These are phyloP conservation scores for Hapalemur alaotrensis DNA, from an alignment of 2,797 vertebrate genomes.

Conservation along the genomic window DNA sequence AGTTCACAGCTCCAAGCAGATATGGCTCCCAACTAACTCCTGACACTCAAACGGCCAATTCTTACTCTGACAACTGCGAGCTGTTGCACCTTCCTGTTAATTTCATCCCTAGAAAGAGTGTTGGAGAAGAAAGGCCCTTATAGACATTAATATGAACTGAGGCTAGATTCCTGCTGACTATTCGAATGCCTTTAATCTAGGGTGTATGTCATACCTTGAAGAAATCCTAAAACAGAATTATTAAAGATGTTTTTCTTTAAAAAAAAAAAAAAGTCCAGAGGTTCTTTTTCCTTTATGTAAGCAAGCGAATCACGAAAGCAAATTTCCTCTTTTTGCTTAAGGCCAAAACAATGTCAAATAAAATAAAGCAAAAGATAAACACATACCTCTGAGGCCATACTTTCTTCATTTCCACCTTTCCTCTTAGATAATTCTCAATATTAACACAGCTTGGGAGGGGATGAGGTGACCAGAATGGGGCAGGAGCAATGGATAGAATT, in stretches of 20 bases:
- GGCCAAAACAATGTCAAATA: slow-evolving; percentile 77
- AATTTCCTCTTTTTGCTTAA: slow-evolving; percentile 68
- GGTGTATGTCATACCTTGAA: slow-evolving; percentile 57
- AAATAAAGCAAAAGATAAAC: slow-evolving; percentile 73
- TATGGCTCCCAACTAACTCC: not conserved
- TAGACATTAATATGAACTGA: slow-evolving; percentile 52
- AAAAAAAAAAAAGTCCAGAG: not conserved
- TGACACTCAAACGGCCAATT: not conserved
- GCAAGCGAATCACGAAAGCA: slow-evolving; percentile 47
- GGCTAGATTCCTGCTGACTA: slow-evolving; percentile 58
- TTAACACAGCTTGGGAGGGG: slow-evolving; percentile 45
- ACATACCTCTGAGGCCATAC: slow-evolving; percentile 23
- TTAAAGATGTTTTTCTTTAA: slow-evolving; percentile 62
- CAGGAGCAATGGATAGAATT: not conserved
- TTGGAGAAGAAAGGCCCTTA: slow-evolving; percentile 21
- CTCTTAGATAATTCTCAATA: slow-evolving; percentile 48
- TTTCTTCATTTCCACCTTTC: slow-evolving; percentile 44
- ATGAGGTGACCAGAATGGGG: not conserved
- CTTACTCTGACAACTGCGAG: slow-evolving; percentile 1
- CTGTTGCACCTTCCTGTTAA: slow-evolving; percentile 43
- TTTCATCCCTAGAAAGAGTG: slow-evolving; percentile 10
- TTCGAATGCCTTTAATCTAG: slow-evolving; percentile 65
- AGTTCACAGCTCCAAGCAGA: slow-evolving; percentile 15
- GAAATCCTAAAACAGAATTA: slow-evolving; percentile 75
- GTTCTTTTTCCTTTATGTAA: slow-evolving; percentile 56